Percentiles rank a stretch among this genome's conserved stretches.
phyloP scores from a whole-genome alignment of 1,140 invertebrate species.

The Dinothrombium tinctorium region DNA sequence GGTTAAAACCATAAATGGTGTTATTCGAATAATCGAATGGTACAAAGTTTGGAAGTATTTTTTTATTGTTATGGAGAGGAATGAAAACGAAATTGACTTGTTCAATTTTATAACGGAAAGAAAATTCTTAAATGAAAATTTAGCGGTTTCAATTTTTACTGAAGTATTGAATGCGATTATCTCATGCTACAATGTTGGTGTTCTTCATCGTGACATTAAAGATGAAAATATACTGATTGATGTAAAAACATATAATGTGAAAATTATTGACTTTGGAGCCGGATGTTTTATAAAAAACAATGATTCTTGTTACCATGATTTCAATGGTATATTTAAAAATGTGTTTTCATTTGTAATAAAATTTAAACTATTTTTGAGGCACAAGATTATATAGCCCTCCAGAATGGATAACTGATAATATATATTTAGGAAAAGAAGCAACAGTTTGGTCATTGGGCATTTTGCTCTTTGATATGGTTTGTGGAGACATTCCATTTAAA shows the following conservation, averaged over 20 bases:
- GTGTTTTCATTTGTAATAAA: too few species aligned
- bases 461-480: conserved; percentile 42
- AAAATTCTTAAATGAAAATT: conserved; percentile 27
- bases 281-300: conserved; percentile 34
- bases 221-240: conserved; percentile 42
- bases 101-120: conserved; percentile 43
- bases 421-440: conserved; percentile 34
- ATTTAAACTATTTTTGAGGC: too few species aligned
- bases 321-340: conserved; percentile 32
- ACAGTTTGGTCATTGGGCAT: conserved; percentile 44
- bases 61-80: conserved; percentile 38
- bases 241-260: conserved; percentile 25
- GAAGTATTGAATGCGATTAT: conserved; percentile 29
- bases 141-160: conserved; percentile 29
- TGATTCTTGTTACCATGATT: conserved; percentile 35
- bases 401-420: conserved; percentile 35
- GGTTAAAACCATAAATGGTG: conserved; percentile 29
- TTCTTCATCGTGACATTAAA: conserved; percentile 41
- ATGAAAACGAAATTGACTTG: conserved; percentile 34
- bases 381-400: conserved; percentile 42
- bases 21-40: conserved; percentile 34
- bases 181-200: conserved; percentile 26
- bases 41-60: conserved; percentile 28
- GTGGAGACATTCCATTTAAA: conserved; percentile 45
- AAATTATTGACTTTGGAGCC: conserved; percentile 42